phyloP scores from a whole-genome alignment of 2,797 vertebrate species.

The Enteromius viviparus region DNA sequence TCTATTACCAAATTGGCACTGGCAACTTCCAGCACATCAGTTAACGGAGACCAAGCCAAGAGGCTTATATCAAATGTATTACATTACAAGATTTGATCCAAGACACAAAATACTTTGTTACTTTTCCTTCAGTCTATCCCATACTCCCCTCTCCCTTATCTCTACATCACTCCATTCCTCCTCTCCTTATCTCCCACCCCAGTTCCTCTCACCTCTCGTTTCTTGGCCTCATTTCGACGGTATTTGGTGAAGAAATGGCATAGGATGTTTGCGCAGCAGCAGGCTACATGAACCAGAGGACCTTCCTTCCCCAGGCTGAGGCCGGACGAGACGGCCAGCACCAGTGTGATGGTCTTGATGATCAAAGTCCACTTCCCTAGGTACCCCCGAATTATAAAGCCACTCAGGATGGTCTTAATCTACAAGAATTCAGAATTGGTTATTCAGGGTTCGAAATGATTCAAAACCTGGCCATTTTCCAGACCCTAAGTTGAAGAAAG shows the following conservation, averaged over 20 bases:
- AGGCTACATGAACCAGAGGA: slow-evolving; percentile 94
- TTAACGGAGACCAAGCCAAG: slow-evolving; percentile 28
- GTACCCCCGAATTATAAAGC: slow-evolving; percentile 97
- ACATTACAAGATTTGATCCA: slow-evolving; percentile 48
- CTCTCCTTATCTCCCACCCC: neutral
- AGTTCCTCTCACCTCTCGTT: slow-evolving; percentile 83
- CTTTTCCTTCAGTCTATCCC: slow-evolving; percentile 41
- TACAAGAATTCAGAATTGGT: slow-evolving; percentile 62
- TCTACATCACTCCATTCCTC: slow-evolving; percentile 7
- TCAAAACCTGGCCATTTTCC: neutral
- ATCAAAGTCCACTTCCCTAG: slow-evolving; percentile 96
- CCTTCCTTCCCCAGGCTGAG: slow-evolving; percentile 96
- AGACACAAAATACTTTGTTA: slow-evolving; percentile 50
- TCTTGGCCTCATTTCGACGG: slow-evolving; percentile 94
- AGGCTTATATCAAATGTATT: slow-evolving; percentile 47
- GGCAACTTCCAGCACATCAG: slow-evolving; percentile 32
- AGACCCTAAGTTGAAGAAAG: neutral
- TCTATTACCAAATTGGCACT: slow-evolving; percentile 28
- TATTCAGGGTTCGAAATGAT: neutral
- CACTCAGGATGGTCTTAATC: slow-evolving; percentile 98
- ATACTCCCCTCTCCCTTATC: slow-evolving; percentile 20
- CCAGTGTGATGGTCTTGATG: slow-evolving; percentile 95
- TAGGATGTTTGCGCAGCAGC: slow-evolving; percentile 96
- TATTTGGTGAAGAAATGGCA: slow-evolving; percentile 97
- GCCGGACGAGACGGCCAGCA: slow-evolving; percentile 91